phyloP scores from a whole-genome alignment of 2,797 vertebrate genomes.

The Adrianichthys oophorus region DNA sequence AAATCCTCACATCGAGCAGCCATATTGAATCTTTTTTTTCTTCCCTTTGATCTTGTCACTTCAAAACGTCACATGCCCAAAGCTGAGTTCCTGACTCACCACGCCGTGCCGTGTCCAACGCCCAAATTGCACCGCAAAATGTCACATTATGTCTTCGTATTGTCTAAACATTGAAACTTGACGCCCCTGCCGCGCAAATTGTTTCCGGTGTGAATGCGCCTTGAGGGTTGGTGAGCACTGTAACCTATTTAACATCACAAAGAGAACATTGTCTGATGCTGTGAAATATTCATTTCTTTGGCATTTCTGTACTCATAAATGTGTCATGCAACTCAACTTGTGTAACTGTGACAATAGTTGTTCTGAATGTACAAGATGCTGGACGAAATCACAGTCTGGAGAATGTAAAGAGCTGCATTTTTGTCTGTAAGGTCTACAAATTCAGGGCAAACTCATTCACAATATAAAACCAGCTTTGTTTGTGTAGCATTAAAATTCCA shows the following conservation, averaged over 20 bases:
- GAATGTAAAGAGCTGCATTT: not conserved
- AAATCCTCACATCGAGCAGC: too few species aligned
- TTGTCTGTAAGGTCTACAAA: conserved; percentile 11
- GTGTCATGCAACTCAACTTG: conserved; percentile 37
- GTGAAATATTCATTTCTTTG: conserved; percentile 55
- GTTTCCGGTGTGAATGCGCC: too few species aligned
- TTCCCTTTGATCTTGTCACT: too few species aligned
- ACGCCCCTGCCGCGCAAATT: too few species aligned
- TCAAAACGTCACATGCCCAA: too few species aligned
- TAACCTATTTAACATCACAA: conserved; percentile 60
- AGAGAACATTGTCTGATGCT: conserved; percentile 44
- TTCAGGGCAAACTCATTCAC: conserved; percentile 22
- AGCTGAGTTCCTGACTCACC: too few species aligned
- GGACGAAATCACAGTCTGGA: conserved; percentile 16
- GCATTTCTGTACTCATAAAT: conserved; percentile 61
- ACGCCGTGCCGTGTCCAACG: too few species aligned
- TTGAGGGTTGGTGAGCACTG: conserved; percentile 25
- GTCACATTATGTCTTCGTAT: too few species aligned
- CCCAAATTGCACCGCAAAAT: too few species aligned
- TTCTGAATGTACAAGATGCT: conserved; percentile 18
- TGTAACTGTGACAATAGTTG: conserved; percentile 23
- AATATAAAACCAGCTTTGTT: conserved; percentile 10
- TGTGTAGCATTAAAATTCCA: conserved; percentile 12
- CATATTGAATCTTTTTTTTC: too few species aligned
- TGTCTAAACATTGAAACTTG: too few species aligned